Conservation (phyloP, 2,888 invertebrate genomes). For the Esperia sulphurella region DNA sequence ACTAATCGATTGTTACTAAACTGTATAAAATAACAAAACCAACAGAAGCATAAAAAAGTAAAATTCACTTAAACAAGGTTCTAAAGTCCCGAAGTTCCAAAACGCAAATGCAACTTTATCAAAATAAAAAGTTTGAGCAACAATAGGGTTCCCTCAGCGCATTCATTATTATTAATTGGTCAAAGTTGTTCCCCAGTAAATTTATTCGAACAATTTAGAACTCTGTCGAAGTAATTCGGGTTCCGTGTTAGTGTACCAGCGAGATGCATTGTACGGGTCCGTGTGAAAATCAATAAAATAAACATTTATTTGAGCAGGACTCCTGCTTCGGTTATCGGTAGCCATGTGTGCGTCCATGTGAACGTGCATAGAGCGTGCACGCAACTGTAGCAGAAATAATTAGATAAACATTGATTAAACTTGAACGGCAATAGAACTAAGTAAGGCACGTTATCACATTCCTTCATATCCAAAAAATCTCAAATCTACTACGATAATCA, state of each 20-base stretch:
- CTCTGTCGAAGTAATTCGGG: constrained; percentile 47
- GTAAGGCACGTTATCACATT: no score
- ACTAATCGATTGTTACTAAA: constrained; percentile 59
- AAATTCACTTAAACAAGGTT: constrained; percentile 46
- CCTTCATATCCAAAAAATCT: no score
- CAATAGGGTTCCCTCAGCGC: constrained; percentile 49
- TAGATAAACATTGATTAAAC: no score
- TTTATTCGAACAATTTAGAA: constrained; percentile 53
- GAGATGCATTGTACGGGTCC: constrained; percentile 55
- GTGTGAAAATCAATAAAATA: constrained; percentile 78
- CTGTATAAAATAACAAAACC: constrained; percentile 48
- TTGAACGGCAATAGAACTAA: no score
- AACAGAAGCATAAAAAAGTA: constrained; percentile 38
- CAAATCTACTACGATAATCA: no score
- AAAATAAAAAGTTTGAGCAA: constrained; percentile 59
- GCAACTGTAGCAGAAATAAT: not conserved
- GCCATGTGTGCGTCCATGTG: not conserved
- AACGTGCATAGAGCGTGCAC: not conserved
- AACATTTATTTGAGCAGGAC: constrained; percentile 55
- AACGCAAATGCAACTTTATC: constrained; percentile 57
- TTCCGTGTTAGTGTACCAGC: constrained; percentile 36
- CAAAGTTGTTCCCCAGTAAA: constrained; percentile 62
- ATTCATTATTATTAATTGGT: constrained; percentile 70
- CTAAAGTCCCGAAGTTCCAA: constrained; percentile 33
- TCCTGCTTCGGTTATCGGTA: constrained; percentile 18